phyloP scores from a whole-genome alignment of 2,113 vertebrate genomes.

The Leptodactylus fuscus region DNA sequence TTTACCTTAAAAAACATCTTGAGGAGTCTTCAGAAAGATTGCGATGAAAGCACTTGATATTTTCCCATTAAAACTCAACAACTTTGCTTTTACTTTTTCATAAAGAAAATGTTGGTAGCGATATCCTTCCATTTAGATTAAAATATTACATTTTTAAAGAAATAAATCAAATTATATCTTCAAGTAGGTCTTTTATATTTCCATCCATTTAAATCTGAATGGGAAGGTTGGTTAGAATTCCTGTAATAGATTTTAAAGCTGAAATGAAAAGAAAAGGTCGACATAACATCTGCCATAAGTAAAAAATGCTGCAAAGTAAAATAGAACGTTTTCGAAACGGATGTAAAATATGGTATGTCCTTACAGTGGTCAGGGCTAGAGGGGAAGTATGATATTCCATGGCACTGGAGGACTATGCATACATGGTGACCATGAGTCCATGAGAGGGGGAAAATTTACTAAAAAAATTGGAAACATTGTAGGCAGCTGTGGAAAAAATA shows the following conservation, averaged over 20 bases:
- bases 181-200: not conserved
- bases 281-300: not conserved
- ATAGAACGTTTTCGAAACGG: not conserved
- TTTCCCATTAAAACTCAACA: slow-evolving; percentile 12
- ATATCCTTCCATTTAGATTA: not conserved
- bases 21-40: not conserved
- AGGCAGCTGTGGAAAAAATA: too few relatives aligned
- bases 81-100: slow-evolving; percentile 5
- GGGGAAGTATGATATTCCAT: too few relatives aligned
- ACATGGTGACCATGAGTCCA: too few relatives aligned
- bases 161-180: slow-evolving; percentile 3
- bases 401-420: too few relatives aligned
- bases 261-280: not conserved
- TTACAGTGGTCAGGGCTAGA: too few relatives aligned
- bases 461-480: too few relatives aligned
- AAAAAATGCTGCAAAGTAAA: not conserved
- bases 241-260: not conserved
- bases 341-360: too few relatives aligned
- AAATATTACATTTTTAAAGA: not conserved
- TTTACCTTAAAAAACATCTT: slow-evolving; percentile 26
- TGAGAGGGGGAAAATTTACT: too few relatives aligned
- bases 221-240: not conserved
- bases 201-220: slow-evolving; percentile 20
- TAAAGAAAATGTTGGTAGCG: not conserved
- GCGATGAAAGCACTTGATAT: slow-evolving; percentile 17